Conservation (phyloP, 2,113 vertebrate species). For the Isurus oxyrinchus region DNA sequence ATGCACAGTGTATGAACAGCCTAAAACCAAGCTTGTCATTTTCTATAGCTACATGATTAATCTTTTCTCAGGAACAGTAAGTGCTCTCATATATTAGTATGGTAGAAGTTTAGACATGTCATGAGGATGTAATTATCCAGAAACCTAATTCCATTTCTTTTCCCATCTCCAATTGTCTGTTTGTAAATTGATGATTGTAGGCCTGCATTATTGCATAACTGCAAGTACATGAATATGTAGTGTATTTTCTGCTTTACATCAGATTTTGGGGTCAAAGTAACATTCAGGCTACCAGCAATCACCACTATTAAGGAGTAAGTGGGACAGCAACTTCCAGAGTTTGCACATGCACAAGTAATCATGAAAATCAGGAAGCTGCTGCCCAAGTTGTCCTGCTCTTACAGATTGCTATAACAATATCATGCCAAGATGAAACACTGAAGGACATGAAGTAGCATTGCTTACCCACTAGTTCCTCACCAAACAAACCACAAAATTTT, state of each 20-base stretch:
- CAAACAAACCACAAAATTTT: background rate
- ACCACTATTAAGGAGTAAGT: background rate
- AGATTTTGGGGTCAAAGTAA: background rate
- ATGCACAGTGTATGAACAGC: slow-evolving; percentile 65
- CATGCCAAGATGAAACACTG: background rate
- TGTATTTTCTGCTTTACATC: background rate
- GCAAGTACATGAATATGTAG: background rate
- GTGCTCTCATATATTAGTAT: slow-evolving; percentile 44
- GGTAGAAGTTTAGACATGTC: background rate
- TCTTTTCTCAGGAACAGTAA: slow-evolving; percentile 79
- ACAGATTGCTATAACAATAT: background rate
- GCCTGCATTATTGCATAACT: background rate
- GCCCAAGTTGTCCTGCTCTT: background rate
- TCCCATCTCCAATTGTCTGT: too few species aligned
- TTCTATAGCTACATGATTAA: slow-evolving; percentile 79
- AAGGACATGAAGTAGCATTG: background rate
- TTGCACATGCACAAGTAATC: background rate
- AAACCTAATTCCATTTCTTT: background rate
- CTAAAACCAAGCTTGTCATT: slow-evolving; percentile 62
- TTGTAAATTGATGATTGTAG: background rate
- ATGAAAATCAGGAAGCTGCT: background rate
- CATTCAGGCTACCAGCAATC: background rate
- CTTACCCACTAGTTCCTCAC: background rate
- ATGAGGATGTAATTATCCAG: background rate
- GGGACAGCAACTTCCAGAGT: background rate